These are phyloP conservation scores for Lepilemur septentrionalis DNA, from an alignment of 2,797 vertebrate species.

Conservation along the genomic window DNA sequence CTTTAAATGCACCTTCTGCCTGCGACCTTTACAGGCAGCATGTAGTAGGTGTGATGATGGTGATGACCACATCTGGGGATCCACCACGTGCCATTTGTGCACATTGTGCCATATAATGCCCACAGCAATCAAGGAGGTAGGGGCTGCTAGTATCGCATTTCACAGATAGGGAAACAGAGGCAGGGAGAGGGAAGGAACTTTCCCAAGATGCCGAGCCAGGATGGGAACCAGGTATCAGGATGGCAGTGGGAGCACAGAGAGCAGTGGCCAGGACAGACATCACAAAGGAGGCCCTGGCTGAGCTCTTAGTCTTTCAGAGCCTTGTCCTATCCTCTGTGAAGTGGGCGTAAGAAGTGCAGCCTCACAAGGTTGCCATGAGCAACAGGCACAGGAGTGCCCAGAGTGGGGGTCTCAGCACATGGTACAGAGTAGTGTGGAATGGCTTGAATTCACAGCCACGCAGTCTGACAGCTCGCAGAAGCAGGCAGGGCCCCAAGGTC, in stretches of 20 bases:
- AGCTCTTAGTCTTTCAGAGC: neutral
- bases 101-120: fast-evolving
- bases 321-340: neutral
- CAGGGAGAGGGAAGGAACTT: neutral
- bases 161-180: neutral
- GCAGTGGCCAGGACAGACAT: neutral
- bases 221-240: neutral
- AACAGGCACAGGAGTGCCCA: neutral
- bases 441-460: neutral
- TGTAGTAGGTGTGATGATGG: fast-evolving
- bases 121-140: fast-evolving
- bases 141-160: neutral
- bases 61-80: fast-evolving
- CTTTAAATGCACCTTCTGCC: neutral
- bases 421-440: neutral
- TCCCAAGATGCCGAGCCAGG: neutral
- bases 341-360: neutral
- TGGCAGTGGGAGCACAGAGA: neutral
- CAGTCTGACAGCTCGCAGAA: neutral
- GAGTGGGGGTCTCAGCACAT: neutral
- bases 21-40: neutral
- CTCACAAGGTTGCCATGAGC: neutral
- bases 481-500: neutral
- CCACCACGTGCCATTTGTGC: fast-evolving
- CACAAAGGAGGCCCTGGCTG: neutral